Conservation (phyloP, 2,113 vertebrate genomes). For the Leucosticte australis region DNA sequence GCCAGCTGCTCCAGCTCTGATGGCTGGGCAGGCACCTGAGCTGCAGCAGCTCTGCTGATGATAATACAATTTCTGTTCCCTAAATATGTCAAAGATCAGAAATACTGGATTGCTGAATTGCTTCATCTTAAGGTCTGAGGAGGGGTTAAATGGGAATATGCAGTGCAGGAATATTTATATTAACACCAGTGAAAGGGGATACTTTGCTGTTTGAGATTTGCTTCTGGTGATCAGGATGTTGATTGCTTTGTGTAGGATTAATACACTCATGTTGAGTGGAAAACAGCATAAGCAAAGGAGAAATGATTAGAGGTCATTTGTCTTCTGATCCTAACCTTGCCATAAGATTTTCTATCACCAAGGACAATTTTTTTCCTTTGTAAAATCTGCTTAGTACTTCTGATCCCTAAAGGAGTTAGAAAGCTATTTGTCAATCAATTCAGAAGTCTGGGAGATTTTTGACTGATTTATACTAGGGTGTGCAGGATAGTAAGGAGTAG, state of each 20-base stretch:
- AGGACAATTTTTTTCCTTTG: slow-evolving; percentile 16
- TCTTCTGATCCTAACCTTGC: slow-evolving; percentile 46
- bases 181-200: not conserved
- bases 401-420: slow-evolving; percentile 23
- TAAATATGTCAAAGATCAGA: not conserved
- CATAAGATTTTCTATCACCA: not conserved
- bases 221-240: not conserved
- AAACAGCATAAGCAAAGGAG: not conserved
- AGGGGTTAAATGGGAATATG: not conserved
- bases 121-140: not conserved
- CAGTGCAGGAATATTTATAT: not conserved
- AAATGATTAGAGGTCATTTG: slow-evolving; percentile 8
- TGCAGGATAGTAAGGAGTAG: not conserved
- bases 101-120: not conserved
- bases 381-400: slow-evolving; percentile 26
- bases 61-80: not conserved
- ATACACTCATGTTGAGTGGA: not conserved
- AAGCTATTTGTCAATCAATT: slow-evolving; percentile 21
- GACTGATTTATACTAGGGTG: not conserved
- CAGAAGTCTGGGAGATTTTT: not conserved
- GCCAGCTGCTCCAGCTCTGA: not conserved
- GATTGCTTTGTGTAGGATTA: not conserved
- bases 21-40: not conserved
- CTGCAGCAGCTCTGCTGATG: not conserved
- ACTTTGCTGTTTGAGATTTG: not conserved